Conservation (phyloP, 2,797 vertebrate species). For the Characodon lateralis region DNA sequence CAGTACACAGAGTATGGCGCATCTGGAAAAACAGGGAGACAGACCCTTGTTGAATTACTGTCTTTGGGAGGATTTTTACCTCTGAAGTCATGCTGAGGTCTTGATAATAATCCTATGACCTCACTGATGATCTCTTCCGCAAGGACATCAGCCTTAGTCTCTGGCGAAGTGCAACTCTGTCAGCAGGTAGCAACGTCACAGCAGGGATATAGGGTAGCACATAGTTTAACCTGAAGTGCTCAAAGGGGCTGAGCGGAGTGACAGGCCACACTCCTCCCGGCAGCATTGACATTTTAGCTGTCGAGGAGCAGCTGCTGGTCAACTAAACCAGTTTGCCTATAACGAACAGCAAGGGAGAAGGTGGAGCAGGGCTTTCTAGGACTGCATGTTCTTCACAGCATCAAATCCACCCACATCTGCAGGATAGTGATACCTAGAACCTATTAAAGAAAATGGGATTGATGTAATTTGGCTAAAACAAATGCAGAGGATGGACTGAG, state of each 20-base stretch:
- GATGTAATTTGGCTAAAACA: not conserved
- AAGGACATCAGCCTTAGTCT: conserved; percentile 11
- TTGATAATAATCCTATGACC: conserved; percentile 43
- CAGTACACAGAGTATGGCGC: conserved; percentile 22
- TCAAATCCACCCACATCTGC: conserved; percentile 9
- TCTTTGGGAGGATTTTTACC: conserved; percentile 16
- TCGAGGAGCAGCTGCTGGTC: conserved; percentile 70
- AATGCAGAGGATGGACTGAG: conserved; percentile 14
- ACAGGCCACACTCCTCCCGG: conserved; percentile 32
- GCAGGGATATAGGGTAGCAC: conserved; percentile 51
- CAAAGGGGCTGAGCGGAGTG: conserved; percentile 27
- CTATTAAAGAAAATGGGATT: not conserved
- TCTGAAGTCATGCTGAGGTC: conserved; percentile 27
- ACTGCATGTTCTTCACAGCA: conserved; percentile 11
- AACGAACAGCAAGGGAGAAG: conserved; percentile 44
- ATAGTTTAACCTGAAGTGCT: conserved; percentile 27
- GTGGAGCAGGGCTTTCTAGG: conserved; percentile 29
- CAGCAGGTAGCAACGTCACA: conserved; percentile 42
- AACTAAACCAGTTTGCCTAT: conserved; percentile 21
- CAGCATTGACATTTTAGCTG: conserved; percentile 69
- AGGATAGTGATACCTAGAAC: conserved; percentile 4
- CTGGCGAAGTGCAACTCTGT: conserved; percentile 45
- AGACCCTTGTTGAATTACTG: not conserved
- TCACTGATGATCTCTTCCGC: conserved; percentile 31
- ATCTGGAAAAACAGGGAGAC: conserved; percentile 42